Evolutionary conservation across 92 coral and sea anemone species (phyloP).

Genomic region (Zoanthus sociatus): DNA sequence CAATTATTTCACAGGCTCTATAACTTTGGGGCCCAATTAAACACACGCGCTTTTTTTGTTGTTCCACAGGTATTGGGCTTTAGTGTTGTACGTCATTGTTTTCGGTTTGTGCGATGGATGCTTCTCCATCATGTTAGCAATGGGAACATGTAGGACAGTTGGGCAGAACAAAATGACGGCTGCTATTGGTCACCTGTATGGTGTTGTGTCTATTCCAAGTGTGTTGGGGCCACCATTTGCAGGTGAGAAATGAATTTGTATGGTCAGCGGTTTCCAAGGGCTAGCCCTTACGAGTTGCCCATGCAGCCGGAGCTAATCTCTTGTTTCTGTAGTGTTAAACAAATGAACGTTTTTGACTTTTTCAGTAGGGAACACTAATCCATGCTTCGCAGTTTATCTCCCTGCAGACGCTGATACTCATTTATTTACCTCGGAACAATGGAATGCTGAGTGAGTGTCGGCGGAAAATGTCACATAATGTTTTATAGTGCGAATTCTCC

Average conservation of each 20-base stretch:
- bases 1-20: too few species aligned
- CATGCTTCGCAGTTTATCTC: too few species aligned
- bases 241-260: constrained; percentile 45
- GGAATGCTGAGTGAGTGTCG: too few species aligned
- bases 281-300: too few species aligned
- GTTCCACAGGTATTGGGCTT: constrained; percentile 51
- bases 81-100: constrained; percentile 72
- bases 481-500: too few species aligned
- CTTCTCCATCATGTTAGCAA: constrained; percentile 80
- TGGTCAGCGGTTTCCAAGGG: background rate
- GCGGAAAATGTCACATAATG: too few species aligned
- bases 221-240: constrained; percentile 81
- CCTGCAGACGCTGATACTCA: too few species aligned
- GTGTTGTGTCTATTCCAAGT: constrained; percentile 71
- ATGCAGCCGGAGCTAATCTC: too few species aligned
- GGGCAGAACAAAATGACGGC: constrained; percentile 77
- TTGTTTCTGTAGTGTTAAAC: too few species aligned
- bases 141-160: constrained; percentile 80
- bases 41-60: background rate
- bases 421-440: too few species aligned
- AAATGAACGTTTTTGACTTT: too few species aligned
- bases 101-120: constrained; percentile 87
- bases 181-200: constrained; percentile 81
- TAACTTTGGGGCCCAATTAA: background rate
- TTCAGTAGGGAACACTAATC: too few species aligned